Evolutionary conservation across 2,113 vertebrate genomes (phyloP).

Genomic region (Alligator mississippiensis): DNA sequence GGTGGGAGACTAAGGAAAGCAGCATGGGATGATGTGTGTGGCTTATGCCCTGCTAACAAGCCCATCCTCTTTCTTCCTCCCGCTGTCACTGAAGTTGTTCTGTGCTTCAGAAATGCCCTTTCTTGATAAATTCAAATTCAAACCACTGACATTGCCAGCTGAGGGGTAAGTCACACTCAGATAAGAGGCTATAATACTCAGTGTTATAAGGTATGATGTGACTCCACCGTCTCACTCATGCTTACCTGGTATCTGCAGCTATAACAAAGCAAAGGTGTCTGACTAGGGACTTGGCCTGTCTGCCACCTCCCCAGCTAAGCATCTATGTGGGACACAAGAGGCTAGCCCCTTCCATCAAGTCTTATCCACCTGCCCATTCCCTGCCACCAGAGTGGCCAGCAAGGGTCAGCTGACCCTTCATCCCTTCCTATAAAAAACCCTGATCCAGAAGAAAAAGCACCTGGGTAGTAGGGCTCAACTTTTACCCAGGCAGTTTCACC

Average conservation of each 20-base stretch:
- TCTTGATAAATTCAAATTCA: not conserved
- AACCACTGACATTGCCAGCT: not conserved
- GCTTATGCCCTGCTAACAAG: not conserved
- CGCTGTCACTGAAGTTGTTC: not conserved
- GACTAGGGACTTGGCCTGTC: not conserved
- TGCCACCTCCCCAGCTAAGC: too few species aligned
- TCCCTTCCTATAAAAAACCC: too few species aligned
- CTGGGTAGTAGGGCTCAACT: too few species aligned
- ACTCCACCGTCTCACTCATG: not conserved
- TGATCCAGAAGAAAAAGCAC: too few species aligned
- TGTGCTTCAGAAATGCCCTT: not conserved
- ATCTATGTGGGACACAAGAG: too few species aligned
- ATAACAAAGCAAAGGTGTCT: not conserved
- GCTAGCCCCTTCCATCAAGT: too few species aligned
- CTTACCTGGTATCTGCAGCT: not conserved
- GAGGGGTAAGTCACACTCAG: not conserved
- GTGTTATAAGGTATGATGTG: not conserved
- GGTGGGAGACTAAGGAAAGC: not conserved
- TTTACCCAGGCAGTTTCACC: too few species aligned
- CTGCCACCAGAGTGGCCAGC: too few species aligned
- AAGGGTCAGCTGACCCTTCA: too few species aligned
- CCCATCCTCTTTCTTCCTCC: not conserved
- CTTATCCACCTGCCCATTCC: too few species aligned
- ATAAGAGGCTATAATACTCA: not conserved
- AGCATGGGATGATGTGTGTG: not conserved